Evolutionary conservation across 2,797 vertebrate genomes (phyloP).

Genomic region (Thalassophryne amazonica): DNA sequence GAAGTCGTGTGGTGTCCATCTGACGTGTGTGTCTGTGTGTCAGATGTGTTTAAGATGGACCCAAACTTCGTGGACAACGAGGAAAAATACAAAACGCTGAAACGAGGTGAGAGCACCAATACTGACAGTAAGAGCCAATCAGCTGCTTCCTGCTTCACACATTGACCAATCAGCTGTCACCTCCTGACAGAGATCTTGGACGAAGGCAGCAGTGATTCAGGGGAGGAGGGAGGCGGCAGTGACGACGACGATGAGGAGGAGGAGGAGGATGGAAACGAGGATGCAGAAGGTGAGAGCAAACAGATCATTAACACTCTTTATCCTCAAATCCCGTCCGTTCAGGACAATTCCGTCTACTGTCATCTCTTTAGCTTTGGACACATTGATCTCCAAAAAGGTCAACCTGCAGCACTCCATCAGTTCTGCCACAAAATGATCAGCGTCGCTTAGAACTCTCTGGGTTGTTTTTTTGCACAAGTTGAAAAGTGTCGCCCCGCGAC

Average conservation of each 20-base stretch:
- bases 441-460: too few species aligned
- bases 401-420: too few species aligned
- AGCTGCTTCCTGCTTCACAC: background rate
- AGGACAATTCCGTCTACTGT: too few species aligned
- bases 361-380: too few species aligned
- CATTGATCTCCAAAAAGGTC: too few species aligned
- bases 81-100: slow-evolving; percentile 94
- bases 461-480: too few species aligned
- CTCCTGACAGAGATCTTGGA: slow-evolving; percentile 91
- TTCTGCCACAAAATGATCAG: too few species aligned
- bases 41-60: slow-evolving; percentile 99
- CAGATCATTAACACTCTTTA: background rate
- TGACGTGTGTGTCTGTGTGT: slow-evolving; percentile 15
- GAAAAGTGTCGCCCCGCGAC: too few species aligned
- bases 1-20: too few species aligned
- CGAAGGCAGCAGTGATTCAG: slow-evolving; percentile 93
- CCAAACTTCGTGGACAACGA: slow-evolving; percentile 94
- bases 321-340: too few species aligned
- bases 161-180: slow-evolving; percentile 16
- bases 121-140: background rate
- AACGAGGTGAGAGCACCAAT: slow-evolving; percentile 80
- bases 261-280: slow-evolving; percentile 73
- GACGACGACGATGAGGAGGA: slow-evolving; percentile 86
- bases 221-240: slow-evolving; percentile 85
- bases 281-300: slow-evolving; percentile 50